Conservation (phyloP, 2,113 vertebrate species). For the Morone chrysops region DNA sequence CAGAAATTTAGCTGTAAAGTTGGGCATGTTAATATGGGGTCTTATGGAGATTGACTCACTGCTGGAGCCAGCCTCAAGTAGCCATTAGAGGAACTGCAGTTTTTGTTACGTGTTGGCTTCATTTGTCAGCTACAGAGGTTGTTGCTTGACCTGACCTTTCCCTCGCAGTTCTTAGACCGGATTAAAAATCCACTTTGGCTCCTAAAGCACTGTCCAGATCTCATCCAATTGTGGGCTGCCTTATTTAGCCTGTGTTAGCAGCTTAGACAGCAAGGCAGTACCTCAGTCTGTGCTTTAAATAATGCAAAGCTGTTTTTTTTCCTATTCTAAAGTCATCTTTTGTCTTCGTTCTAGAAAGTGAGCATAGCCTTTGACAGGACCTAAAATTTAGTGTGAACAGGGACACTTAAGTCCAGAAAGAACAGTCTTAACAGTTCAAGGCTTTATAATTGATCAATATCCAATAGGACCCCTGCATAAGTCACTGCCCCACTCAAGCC, state of each 20-base stretch:
- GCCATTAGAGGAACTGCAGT: too few relatives aligned
- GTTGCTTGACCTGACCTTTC: conserved; percentile 19
- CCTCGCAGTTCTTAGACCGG: conserved; percentile 36
- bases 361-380: neutral
- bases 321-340: neutral
- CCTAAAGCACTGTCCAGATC: conserved; percentile 52
- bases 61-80: too few relatives aligned
- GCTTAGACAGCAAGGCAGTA: conserved; percentile 60
- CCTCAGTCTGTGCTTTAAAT: neutral
- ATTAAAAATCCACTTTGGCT: conserved; percentile 73
- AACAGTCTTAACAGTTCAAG: neutral
- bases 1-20: too few relatives aligned
- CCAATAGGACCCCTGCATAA: neutral
- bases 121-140: too few relatives aligned
- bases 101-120: too few relatives aligned
- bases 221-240: conserved; percentile 77
- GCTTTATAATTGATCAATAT: neutral
- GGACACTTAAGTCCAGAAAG: neutral
- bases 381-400: neutral
- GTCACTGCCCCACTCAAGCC: too few relatives aligned
- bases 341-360: neutral
- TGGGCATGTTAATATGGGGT: too few relatives aligned
- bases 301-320: too few relatives aligned
- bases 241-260: conserved; percentile 74
- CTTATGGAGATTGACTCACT: too few relatives aligned